phyloP scores from a whole-genome alignment of 1,140 invertebrate genomes.

The Saccostrea cuccullata region DNA sequence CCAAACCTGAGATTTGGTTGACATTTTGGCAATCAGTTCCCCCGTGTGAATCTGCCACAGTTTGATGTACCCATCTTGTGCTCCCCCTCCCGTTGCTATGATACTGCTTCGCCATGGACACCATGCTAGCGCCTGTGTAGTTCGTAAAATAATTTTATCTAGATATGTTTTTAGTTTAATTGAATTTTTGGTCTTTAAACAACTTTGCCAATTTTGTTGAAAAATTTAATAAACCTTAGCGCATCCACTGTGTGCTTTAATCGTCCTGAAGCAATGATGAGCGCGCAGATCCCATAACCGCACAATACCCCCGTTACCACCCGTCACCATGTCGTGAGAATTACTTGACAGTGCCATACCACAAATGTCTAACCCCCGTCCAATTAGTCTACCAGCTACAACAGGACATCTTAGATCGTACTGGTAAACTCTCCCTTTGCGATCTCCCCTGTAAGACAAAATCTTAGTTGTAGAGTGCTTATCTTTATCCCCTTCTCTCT shows the following conservation, averaged over 20 bases:
- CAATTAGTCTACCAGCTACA: slow-evolving; percentile 3
- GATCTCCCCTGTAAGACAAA: slow-evolving; percentile 43
- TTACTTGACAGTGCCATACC: slow-evolving; percentile 52
- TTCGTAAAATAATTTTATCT: neutral
- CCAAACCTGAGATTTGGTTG: slow-evolving; percentile 64
- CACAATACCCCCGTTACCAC: slow-evolving; percentile 58
- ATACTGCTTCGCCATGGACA: slow-evolving; percentile 67
- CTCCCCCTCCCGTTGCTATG: slow-evolving; percentile 63
- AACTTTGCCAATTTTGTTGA: too few relatives aligned
- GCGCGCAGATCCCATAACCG: slow-evolving; percentile 58
- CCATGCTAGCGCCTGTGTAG: slow-evolving; percentile 63
- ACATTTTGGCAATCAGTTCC: slow-evolving; percentile 57
- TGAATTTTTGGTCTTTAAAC: too few relatives aligned
- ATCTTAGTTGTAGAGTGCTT: neutral
- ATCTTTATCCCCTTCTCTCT: too few relatives aligned
- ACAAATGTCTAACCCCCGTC: slow-evolving; percentile 53
- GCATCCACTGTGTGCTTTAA: slow-evolving; percentile 58
- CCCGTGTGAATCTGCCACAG: slow-evolving; percentile 64
- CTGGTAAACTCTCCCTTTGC: slow-evolving; percentile 49
- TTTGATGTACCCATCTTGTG: slow-evolving; percentile 63
- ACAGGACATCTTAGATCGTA: slow-evolving; percentile 49
- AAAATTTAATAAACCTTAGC: slow-evolving; percentile 52
- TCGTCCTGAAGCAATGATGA: slow-evolving; percentile 40
- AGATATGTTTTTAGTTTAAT: neutral
- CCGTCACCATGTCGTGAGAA: slow-evolving; percentile 55